phyloP scores from a whole-genome alignment of 2,797 vertebrate species.

The Sebastolobus altivelis region DNA sequence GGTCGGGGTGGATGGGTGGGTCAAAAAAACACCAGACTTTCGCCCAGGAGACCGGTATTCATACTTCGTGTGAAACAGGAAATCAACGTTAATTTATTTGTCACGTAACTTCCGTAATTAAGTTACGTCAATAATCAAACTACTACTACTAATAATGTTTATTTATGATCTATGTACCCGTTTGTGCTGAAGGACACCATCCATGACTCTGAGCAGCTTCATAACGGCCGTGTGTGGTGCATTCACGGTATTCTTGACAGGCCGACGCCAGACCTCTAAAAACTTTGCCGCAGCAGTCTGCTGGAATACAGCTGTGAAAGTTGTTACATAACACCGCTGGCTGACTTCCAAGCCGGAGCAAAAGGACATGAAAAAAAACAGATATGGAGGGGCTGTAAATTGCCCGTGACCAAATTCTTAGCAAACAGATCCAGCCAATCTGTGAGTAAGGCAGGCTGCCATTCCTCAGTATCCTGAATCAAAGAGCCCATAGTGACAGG shows the following conservation, averaged over 20 bases:
- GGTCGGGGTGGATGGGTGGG: no score
- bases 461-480: not conserved
- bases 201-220: slow-evolving; percentile 3
- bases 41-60: no score
- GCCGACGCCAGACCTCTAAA: slow-evolving; percentile 5
- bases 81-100: no score
- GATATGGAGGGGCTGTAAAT: slow-evolving; percentile 26
- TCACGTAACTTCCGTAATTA: not conserved
- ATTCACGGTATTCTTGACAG: slow-evolving; percentile 33
- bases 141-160: not conserved
- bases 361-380: slow-evolving; percentile 41
- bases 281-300: not conserved
- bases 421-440: slow-evolving; percentile 39
- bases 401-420: slow-evolving; percentile 23
- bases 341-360: slow-evolving; percentile 21
- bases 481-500: not conserved
- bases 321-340: slow-evolving; percentile 43
- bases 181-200: slow-evolving; percentile 3
- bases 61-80: no score
- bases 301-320: slow-evolving; percentile 27
- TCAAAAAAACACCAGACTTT: no score
- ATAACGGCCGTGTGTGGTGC: slow-evolving; percentile 14
- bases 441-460: not conserved
- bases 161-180: not conserved
- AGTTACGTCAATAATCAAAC: slow-evolving; percentile 3